Evolutionary conservation across 1,140 invertebrate species (phyloP), one percentile per base, ranked within the genome.

Genomic region (Andricus grossulariae): DNA sequence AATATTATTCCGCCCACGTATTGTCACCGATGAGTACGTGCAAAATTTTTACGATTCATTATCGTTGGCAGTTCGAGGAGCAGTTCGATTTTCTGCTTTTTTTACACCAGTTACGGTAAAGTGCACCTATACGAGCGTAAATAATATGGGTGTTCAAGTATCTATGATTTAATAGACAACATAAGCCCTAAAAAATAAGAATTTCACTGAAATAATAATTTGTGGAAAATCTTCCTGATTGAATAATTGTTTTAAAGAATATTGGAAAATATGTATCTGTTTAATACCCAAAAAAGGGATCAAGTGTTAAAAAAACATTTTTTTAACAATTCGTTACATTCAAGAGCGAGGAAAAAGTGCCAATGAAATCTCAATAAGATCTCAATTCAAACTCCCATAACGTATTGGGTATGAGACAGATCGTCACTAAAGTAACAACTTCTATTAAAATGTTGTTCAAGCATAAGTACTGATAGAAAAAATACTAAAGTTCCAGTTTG

Each of bases 21-120:
- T 60, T 60, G 57, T 60, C 57, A 25, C 57, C 57, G 57, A 60
- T 60, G 57, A 60, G 25, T 25, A 60, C 57, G 57, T 39, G 57
- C 57, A 60, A 60, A 60, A 19, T 60, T 60, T 60, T 60, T 60
- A 60, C 57, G 57, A 60, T 60, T 25, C 57, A 60, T 60, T 60
- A 60, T 60, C 25, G 57, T 60, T 15, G 57, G 25, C 25, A 19
- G 13, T 60, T 60, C 57, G 21, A 60, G 19, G 21, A 60, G 57
- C 57, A 60, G 15, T 60, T 60, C 57, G 32, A 25, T 60, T 32
- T 60, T 60, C 57, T 60, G 57, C 25, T 32, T 32, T 60, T n/a
- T 54, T 60, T 60, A 32, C 57, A 21, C 12, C 57, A 25, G 25
- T 39, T 4, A 12, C 12, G 25, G 25, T 39, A 4, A 32, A 32